Base-by-base conservation (phyloP, 2,113 vertebrate genomes). In the Sterrhoptilus dennistouni region DNA sequence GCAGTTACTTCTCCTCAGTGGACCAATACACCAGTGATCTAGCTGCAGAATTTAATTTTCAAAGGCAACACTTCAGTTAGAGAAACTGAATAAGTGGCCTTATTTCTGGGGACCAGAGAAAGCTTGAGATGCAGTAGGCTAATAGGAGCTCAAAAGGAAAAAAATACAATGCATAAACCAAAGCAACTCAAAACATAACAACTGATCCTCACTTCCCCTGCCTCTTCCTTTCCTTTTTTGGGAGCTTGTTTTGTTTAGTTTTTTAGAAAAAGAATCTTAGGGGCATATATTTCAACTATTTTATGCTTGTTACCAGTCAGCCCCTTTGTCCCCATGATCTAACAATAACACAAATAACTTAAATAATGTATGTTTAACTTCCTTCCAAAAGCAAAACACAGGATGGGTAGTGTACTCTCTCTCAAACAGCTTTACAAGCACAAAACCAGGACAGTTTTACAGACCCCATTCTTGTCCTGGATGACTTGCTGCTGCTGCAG, bases 331-430 rank as follows among this genome's bases (percentile, higher is more conserved):
- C 60, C 9, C 8, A 42, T 84, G 86, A 72, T 64, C 76, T 92
- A 89, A 94, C 76, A 83, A 29, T 35, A 95, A 61, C 72, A 93
- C 29, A 92, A 91, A 88, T 93, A 93, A 78, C 92, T 96, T 82
- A 84, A 97, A 94, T 92, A 91, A 93, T 27, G 72, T 93, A 95
- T 91, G 93, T 71, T 96, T 89, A 87, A 93, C 96, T 96, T 96
- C 96, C 94, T 95, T 93, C 94, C 93, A 79, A 90, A 95, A 95
- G 80, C 56, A 96, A 96, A 96, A 95, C 95, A 96, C 95, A 92
- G 95, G 92, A 96, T 82, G 89, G 64, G 72, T 82, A 93, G 61
- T 2, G 8, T 22, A 1, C 40, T 83, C 63, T 28, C 50, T 66
- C 76, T 90, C 80, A 82, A 71, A 92, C 69, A 79, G 19, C 86